phyloP scores from a whole-genome alignment of 1,140 invertebrate species.

The Scylla paramamosain region DNA sequence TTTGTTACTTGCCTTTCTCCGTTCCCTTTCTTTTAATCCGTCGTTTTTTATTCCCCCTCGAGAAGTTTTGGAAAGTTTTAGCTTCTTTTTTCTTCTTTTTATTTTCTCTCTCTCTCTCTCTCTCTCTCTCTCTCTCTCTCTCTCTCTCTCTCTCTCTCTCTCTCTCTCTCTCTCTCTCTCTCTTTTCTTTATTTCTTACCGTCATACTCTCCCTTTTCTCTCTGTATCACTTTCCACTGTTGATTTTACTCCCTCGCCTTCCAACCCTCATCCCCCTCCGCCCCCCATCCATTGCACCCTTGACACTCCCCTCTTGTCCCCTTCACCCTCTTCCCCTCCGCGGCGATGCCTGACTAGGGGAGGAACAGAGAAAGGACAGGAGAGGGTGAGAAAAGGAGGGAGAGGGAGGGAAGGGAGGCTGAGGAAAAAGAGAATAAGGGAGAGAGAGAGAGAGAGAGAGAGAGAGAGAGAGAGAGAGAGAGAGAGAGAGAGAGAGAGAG shows the following conservation, averaged over 20 bases:
- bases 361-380: background rate
- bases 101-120: background rate
- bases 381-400: constrained; percentile 17
- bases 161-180: background rate
- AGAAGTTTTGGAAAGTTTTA: background rate
- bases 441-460: background rate
- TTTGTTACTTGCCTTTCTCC: background rate
- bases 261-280: background rate
- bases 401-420: background rate
- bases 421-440: background rate
- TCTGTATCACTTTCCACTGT: background rate
- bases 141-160: background rate
- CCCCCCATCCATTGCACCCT: background rate
- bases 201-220: background rate
- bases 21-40: background rate
- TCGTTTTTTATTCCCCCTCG: background rate
- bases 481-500: background rate
- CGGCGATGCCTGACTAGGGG: background rate
- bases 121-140: background rate
- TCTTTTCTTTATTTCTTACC: background rate
- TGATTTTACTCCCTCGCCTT: background rate
- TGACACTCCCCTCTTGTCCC: background rate
- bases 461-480: constrained; percentile 11
- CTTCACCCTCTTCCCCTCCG: constrained; percentile 6
- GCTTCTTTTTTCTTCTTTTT: background rate